These are phyloP conservation scores for Melanotaenia maccullochi DNA, from an alignment of 2,797 vertebrate species.

Conservation along the genomic window DNA sequence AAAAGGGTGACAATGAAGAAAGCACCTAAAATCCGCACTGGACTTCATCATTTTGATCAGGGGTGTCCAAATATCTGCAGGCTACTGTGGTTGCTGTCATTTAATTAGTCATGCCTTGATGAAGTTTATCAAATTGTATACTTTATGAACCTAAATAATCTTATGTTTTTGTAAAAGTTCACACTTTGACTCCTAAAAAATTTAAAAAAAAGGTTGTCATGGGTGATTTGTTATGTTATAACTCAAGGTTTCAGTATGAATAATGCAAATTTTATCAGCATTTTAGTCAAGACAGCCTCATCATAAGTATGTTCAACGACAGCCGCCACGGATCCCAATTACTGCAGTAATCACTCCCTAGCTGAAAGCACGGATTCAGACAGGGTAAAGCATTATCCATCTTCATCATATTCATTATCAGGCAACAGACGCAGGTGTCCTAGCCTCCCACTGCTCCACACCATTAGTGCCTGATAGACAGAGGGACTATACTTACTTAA, in stretches of 20 bases:
- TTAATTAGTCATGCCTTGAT: slow-evolving; percentile 1
- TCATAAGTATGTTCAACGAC: slow-evolving; percentile 55
- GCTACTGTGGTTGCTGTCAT: not conserved
- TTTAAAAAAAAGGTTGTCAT: slow-evolving; percentile 26
- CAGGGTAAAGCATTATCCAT: slow-evolving; percentile 72
- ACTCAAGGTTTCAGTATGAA: slow-evolving; percentile 44
- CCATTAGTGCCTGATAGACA: slow-evolving; percentile 77
- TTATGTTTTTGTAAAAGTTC: not conserved
- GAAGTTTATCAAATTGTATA: not conserved
- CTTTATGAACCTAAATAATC: slow-evolving; percentile 3
- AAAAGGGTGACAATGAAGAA: not conserved
- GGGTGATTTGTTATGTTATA: slow-evolving; percentile 43
- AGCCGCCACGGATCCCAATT: slow-evolving; percentile 71
- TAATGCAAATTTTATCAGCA: slow-evolving; percentile 65
- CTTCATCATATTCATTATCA: slow-evolving; percentile 83
- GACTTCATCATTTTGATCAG: not conserved
- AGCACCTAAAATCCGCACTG: not conserved
- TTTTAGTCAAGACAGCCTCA: slow-evolving; percentile 50
- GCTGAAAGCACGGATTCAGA: slow-evolving; percentile 66
- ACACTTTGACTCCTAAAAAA: not conserved
- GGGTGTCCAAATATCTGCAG: not conserved
- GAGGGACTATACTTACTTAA: slow-evolving; percentile 40
- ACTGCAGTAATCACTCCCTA: slow-evolving; percentile 69
- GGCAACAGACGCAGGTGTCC: slow-evolving; percentile 76
- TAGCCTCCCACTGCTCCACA: slow-evolving; percentile 72